A percentile compares a stretch with the other conserved stretches of the same genome.
phyloP scores from a whole-genome alignment of 2,113 vertebrate species.

The Lepus timidus region DNA sequence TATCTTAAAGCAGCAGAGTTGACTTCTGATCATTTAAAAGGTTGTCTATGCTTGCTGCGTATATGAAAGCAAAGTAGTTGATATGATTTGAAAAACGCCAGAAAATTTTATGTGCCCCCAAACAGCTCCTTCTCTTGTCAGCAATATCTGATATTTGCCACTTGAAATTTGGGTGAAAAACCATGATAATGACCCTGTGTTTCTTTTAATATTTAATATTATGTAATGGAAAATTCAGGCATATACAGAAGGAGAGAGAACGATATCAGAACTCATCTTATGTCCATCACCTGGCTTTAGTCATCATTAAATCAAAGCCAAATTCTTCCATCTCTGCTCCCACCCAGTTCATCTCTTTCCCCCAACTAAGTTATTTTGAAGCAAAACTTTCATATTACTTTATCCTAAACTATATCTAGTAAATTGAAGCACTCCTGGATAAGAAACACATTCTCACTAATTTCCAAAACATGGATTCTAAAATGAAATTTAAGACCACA shows the following conservation, averaged over 20 bases:
- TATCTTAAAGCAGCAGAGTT: slow-evolving; percentile 17
- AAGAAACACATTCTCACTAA: not conserved
- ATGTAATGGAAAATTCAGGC: not conserved
- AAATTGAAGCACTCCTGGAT: slow-evolving; percentile 16
- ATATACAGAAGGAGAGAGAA: not conserved
- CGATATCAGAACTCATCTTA: not conserved
- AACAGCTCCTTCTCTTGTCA: not conserved
- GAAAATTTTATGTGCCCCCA: not conserved
- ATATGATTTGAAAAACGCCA: not conserved
- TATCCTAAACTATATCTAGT: slow-evolving; percentile 36
- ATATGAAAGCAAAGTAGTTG: slow-evolving; percentile 4
- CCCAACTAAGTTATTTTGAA: slow-evolving; percentile 46
- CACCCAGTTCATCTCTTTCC: not conserved
- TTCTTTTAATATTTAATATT: slow-evolving; percentile 38
- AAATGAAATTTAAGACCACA: not conserved
- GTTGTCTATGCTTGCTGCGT: not conserved
- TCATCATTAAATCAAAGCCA: slow-evolving; percentile 22
- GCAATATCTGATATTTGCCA: slow-evolving; percentile 12
- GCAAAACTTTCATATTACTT: not conserved
- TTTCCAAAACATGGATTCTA: not conserved
- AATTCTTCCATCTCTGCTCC: not conserved
- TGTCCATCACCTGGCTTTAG: not conserved
- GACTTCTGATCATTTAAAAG: not conserved
- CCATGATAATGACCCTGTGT: not conserved
- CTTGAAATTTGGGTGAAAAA: slow-evolving; percentile 43